Evolutionary conservation across 2,888 invertebrate species (phyloP), one percentile per base, ranked within the genome.

Genomic region (Acleris laterana): DNA sequence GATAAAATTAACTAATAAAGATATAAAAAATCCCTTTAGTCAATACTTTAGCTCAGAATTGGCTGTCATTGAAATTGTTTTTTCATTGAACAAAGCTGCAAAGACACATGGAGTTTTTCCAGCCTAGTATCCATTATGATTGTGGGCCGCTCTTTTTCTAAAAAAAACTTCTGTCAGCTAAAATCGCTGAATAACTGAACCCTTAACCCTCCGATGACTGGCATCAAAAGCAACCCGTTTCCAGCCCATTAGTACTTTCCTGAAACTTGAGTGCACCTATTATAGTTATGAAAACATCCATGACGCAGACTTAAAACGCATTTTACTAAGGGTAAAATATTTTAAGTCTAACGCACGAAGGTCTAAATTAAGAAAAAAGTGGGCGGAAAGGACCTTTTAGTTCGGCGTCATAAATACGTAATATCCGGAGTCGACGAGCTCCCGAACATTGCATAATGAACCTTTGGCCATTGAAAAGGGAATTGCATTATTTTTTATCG

Each of bases 391-490:
- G 38, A 38, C 38, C 38, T 38, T 38, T 38, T 38, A 11, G 38
- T 4, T 32, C 11, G 38, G 38, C 9, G 38, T 38, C 38, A 13
- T 38, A 11, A 13, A 38, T 38, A 44, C 22, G 76, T 72, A 80
- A 82, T 79, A 78, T 79, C 78, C 77, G 76, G 71, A 58, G 72
- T 67, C 69, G 75, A 74, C 71, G 76, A 17, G 32, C 53, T 42
- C 59, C 68, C 63, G 69, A 72, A 66, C 68, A 70, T 75, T 78
- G 76, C 79, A 78, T 79, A 79, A 80, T 79, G 76, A 75, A 75
- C 69, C 69, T 74, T 77, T 79, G 71, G 72, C 4, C 22, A 22
- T 60, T 25, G 50, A 61, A 65, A 68, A 56, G 50, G 59, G 62
- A 22, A 63, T 57, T 49, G 56, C 62, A 69, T 65, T 71, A 46